These are phyloP conservation scores for Varroa destructor DNA, from an alignment of 1,140 invertebrate species.

Conservation along the genomic window DNA sequence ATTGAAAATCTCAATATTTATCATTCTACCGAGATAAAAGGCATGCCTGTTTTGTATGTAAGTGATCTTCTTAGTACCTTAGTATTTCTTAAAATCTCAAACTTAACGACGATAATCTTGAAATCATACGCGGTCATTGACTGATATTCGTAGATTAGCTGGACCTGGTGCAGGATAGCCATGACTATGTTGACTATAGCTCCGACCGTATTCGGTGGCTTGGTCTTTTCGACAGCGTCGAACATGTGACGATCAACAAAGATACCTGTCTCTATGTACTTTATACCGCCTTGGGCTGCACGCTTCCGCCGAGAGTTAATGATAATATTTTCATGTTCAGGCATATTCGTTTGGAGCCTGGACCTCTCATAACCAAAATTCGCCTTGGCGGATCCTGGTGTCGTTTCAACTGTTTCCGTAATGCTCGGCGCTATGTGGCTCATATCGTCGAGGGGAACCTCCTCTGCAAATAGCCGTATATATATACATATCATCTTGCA, in stretches of 20 bases:
- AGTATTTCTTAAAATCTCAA: conserved; percentile 32
- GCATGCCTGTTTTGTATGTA: too few species aligned
- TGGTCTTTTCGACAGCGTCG: conserved; percentile 31
- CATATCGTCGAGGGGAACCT: conserved; percentile 12
- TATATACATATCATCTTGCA: too few species aligned
- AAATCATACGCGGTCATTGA: conserved; percentile 34
- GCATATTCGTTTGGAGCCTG: neutral
- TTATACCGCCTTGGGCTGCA: conserved; percentile 21
- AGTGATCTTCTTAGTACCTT: conserved; percentile 19
- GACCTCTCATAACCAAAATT: neutral
- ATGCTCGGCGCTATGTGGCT: conserved; percentile 6
- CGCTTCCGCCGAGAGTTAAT: neutral
- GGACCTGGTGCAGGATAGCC: conserved; percentile 36
- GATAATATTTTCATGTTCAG: neutral
- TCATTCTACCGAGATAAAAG: neutral
- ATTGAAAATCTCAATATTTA: neutral
- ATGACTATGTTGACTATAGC: conserved; percentile 37
- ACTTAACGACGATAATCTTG: conserved; percentile 34
- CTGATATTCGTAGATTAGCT: conserved; percentile 36
- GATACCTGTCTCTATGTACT: conserved; percentile 38
- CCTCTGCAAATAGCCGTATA: neutral
- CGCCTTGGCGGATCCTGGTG: neutral
- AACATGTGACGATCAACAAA: conserved; percentile 36
- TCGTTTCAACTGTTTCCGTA: neutral
- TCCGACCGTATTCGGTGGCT: conserved; percentile 29